Evolutionary conservation across 2,797 vertebrate genomes (phyloP).

Genomic region (Parauchenoglanis punctatus): DNA sequence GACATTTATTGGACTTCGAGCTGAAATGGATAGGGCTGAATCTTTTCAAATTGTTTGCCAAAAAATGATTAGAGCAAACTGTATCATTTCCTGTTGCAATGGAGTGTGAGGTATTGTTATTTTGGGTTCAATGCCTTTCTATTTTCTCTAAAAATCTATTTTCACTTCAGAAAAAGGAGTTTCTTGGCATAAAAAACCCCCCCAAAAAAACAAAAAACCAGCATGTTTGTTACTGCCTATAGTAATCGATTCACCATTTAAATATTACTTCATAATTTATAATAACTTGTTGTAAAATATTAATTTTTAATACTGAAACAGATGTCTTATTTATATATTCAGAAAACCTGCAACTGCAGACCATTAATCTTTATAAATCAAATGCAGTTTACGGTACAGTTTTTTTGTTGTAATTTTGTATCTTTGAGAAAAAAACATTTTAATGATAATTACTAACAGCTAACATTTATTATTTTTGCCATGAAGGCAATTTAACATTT

Average conservation of each 20-base stretch:
- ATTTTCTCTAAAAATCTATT: conserved; percentile 39
- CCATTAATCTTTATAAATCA: neutral
- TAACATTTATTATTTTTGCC: neutral
- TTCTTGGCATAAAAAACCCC: neutral
- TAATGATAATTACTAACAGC: too few relatives aligned
- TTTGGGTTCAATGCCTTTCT: neutral
- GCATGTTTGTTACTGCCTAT: neutral
- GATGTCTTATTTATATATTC: neutral
- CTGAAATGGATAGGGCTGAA: conserved; percentile 34
- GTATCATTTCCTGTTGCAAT: conserved; percentile 37
- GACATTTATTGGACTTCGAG: conserved; percentile 41
- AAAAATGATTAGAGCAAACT: conserved; percentile 51
- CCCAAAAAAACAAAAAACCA: neutral
- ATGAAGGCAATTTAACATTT: neutral
- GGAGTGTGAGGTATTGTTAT: conserved; percentile 31
- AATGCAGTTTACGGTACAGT: neutral
- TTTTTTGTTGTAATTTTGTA: neutral
- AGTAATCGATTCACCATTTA: neutral
- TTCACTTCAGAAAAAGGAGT: neutral
- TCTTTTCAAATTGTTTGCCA: conserved; percentile 49
- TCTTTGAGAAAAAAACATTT: neutral
- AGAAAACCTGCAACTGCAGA: too few relatives aligned
- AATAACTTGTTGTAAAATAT: neutral
- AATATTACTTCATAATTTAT: neutral
- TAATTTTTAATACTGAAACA: neutral